These are phyloP conservation scores for Lathronympha strigana DNA, from an alignment of 2,888 invertebrate genomes.

Conservation along the genomic window DNA sequence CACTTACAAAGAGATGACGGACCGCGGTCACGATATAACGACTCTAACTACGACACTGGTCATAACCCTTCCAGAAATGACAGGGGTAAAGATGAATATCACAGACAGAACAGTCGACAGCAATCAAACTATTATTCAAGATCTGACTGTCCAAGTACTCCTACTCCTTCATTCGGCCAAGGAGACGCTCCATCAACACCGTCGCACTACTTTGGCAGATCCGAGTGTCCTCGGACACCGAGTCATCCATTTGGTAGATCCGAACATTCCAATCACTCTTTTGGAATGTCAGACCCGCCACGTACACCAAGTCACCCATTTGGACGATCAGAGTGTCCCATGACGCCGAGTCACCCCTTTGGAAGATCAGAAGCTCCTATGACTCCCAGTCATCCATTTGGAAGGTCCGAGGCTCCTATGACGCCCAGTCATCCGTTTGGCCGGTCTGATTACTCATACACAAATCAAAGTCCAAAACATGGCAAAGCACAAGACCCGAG, in stretches of 20 bases:
- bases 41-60: slow-evolving; percentile 50
- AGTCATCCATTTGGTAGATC: slow-evolving; percentile 59
- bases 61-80: slow-evolving; percentile 51
- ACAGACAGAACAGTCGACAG: slow-evolving; percentile 49
- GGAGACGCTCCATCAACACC: slow-evolving; percentile 58
- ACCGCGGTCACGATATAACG: slow-evolving; percentile 47
- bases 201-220: slow-evolving; percentile 57
- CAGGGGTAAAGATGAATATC: slow-evolving; percentile 38
- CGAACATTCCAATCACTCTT: slow-evolving; percentile 51
- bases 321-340: slow-evolving; percentile 50
- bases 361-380: slow-evolving; percentile 50
- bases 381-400: slow-evolving; percentile 50
- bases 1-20: slow-evolving; percentile 48
- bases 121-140: slow-evolving; percentile 50
- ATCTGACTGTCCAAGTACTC: slow-evolving; percentile 49
- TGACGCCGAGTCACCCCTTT: slow-evolving; percentile 51
- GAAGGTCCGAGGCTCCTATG: slow-evolving; percentile 43
- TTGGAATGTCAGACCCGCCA: slow-evolving; percentile 49
- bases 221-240: slow-evolving; percentile 63
- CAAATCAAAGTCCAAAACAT: slow-evolving; percentile 46
- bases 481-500: slow-evolving; percentile 62
- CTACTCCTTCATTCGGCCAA: slow-evolving; percentile 57
- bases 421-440: slow-evolving; percentile 46
- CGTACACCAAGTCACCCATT: slow-evolving; percentile 55
- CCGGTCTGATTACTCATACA: slow-evolving; percentile 47